A percentile compares a stretch with the other conserved stretches of the same genome.
Conservation (phyloP, 1,140 invertebrate genomes). For the Coelopa frigida region DNA sequence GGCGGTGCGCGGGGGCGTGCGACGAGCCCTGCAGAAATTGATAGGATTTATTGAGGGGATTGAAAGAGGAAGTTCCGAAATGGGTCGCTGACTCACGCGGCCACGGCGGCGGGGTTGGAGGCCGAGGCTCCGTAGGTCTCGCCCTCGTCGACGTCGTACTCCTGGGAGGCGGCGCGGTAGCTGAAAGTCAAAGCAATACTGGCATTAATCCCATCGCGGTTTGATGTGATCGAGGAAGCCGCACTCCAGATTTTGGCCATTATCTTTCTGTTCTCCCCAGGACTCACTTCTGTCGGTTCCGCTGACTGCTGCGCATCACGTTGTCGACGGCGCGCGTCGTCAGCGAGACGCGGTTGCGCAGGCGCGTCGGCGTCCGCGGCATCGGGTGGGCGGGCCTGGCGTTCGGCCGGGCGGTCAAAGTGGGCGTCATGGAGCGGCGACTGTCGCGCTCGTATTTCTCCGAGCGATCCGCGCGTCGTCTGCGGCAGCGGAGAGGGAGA, state of each 20-base stretch:
- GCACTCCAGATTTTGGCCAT: too few relatives aligned
- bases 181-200: slow-evolving; percentile 12
- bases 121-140: slow-evolving; percentile 33
- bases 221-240: not conserved
- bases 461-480: slow-evolving; percentile 30
- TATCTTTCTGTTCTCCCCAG: too few relatives aligned
- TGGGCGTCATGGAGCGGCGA: slow-evolving; percentile 37
- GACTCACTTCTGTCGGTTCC: too few relatives aligned
- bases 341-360: slow-evolving; percentile 32
- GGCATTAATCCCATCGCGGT: not conserved
- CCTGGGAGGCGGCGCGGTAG: slow-evolving; percentile 35
- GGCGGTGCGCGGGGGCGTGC: slow-evolving; percentile 36
- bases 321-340: slow-evolving; percentile 36
- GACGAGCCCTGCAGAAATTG: slow-evolving; percentile 27
- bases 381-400: slow-evolving; percentile 30
- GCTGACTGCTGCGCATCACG: slow-evolving; percentile 32
- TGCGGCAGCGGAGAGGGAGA: slow-evolving; percentile 7
- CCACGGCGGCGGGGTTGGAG: slow-evolving; percentile 27
- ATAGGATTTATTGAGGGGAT: not conserved
- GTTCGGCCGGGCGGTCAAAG: slow-evolving; percentile 31
- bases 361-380: slow-evolving; percentile 37
- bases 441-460: slow-evolving; percentile 15
- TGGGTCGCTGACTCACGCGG: slow-evolving; percentile 34
- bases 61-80: not conserved
- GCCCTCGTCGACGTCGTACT: slow-evolving; percentile 35